Base-by-base conservation (phyloP, 2,797 vertebrate genomes). In the Parambassis ranga region DNA sequence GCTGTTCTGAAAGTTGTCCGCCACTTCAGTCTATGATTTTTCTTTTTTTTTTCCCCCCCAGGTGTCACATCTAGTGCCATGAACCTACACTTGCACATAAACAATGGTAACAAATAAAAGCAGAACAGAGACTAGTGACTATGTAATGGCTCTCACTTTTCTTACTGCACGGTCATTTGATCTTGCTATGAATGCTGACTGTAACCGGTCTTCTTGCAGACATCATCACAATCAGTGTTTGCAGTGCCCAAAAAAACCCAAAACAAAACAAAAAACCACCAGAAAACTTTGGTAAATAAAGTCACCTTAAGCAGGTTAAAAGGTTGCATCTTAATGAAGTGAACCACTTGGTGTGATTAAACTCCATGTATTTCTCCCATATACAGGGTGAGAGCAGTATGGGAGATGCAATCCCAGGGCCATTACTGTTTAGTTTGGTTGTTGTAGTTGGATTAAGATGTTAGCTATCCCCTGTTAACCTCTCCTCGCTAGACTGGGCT, bases 391-490 rank as follows among this genome's bases (percentile, higher is more conserved):
- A 65, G 68, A 71, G 49, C 42, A 23, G 32, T 30, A 49, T 63
- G 47, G 61, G 56, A 69, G 50, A 36, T 9, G 16, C 16, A 6
- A 14, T 81, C 73, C 71, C 71, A 62, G 77, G 71, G 65, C 70
- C 75, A 65, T 81, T 74, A 83, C 79, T 63, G 52, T 81, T 72
- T 65, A 80, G 60, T 62, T 42, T 7, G 38, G 85, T 78, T 90
- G 88, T 90, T 88, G 80, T 88, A 76, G 84, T 90, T 92, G 91
- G 89, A 92, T 93, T 91, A 91, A 89, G 83, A 84, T 65, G 70
- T 88, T 81, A 87, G 80, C 63, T 30, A 87, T 86, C 79, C 71
- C 65, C 79, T 30, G 83, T 87, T 89, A 89, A 88, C 84, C 71
- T 85, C 73, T 79, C 60, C 72, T 79, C 41, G 20, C 46, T 65